phyloP scores from a whole-genome alignment of 2,888 invertebrate species.

The Tachystola acroxantha region DNA sequence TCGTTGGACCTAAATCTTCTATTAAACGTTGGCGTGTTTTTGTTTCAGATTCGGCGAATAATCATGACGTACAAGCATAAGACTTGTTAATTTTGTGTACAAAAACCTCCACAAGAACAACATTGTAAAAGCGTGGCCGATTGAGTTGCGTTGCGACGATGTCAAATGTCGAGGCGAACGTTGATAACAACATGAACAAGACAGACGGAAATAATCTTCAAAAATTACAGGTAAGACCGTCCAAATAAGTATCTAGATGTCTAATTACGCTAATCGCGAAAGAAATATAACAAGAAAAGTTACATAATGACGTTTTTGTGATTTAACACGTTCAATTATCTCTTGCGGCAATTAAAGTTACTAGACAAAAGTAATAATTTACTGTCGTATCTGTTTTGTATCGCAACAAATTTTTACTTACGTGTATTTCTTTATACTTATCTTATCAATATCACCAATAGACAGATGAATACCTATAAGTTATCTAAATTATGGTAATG shows the following conservation, averaged over 20 bases:
- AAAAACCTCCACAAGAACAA: neutral
- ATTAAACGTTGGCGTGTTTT: too few species aligned
- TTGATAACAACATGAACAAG: conserved; percentile 63
- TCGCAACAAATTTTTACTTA: too few species aligned
- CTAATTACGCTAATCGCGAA: too few species aligned
- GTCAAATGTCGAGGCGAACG: conserved; percentile 41
- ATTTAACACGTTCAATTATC: neutral
- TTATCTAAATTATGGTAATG: too few species aligned
- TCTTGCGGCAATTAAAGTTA: neutral
- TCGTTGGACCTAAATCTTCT: too few species aligned
- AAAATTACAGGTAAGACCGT: conserved; percentile 45
- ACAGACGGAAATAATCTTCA: conserved; percentile 24
- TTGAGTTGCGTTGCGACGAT: conserved; percentile 21
- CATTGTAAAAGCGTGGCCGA: neutral
- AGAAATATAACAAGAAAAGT: too few species aligned
- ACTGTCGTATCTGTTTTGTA: too few species aligned
- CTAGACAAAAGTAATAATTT: too few species aligned
- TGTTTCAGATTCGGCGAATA: conserved; percentile 1
- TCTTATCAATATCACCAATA: too few species aligned
- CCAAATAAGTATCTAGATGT: conserved; percentile 1
- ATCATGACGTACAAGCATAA: neutral
- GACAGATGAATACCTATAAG: too few species aligned
- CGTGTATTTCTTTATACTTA: too few species aligned
- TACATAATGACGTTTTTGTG: neutral
- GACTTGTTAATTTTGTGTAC: too few species aligned